phyloP scores from a whole-genome alignment of 2,888 invertebrate genomes.

The Carcina quercana region DNA sequence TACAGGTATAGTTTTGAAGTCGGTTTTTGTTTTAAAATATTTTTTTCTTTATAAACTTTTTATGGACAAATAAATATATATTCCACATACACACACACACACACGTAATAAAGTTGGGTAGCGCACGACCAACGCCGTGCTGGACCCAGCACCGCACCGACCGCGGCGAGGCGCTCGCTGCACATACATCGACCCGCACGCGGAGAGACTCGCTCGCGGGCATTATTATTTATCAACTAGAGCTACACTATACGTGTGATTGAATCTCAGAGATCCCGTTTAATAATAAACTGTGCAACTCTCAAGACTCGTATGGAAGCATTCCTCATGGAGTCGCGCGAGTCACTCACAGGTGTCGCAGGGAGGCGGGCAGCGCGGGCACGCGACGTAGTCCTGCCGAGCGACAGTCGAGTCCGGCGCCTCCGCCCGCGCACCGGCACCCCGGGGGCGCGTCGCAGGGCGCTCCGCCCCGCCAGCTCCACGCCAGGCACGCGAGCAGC shows the following conservation, averaged over 20 bases:
- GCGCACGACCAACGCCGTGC: no score
- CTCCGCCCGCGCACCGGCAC: constrained; percentile 42
- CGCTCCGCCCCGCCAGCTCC: constrained; percentile 11
- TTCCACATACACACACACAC: no score
- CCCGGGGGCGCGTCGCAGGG: constrained; percentile 16
- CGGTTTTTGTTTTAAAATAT: no score
- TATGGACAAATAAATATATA: no score
- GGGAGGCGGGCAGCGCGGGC: constrained; percentile 41
- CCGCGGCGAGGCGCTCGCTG: neutral
- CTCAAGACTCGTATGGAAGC: neutral
- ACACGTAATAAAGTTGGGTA: no score
- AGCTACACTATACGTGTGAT: neutral
- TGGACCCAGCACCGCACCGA: no score
- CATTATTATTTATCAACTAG: neutral
- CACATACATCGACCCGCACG: neutral
- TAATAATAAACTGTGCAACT: neutral
- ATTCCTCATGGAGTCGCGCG: neutral
- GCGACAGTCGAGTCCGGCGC: constrained; percentile 41
- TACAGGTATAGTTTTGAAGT: no score
- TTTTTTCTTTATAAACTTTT: no score
- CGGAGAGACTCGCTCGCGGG: neutral
- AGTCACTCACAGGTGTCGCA: constrained; percentile 43
- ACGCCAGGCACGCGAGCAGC: constrained; percentile 19
- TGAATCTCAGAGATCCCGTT: neutral
- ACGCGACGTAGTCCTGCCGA: constrained; percentile 35